Conservation (phyloP, 92 coral and sea anemone genomes). For the Epizoanthus rinbou region DNA sequence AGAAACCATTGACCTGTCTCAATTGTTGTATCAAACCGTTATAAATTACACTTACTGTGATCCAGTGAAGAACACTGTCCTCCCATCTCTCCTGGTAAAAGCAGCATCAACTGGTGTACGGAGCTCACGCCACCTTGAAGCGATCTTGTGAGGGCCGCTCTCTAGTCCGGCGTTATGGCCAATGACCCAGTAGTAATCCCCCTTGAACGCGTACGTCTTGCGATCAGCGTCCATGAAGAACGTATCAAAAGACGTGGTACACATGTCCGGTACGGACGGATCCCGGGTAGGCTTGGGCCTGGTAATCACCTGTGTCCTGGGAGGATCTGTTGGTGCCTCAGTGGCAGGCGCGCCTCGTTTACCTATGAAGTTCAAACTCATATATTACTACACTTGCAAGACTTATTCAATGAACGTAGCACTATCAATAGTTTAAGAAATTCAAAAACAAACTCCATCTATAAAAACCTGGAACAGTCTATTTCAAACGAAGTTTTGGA, state of each 20-base stretch:
- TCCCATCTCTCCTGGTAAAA: conserved; percentile 50
- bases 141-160: conserved; percentile 73
- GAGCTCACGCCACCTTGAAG: conserved; percentile 70
- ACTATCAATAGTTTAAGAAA: too few relatives aligned
- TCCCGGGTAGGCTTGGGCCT: conserved; percentile 20
- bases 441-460: too few relatives aligned
- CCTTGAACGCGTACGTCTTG: conserved; percentile 71
- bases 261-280: conserved; percentile 21
- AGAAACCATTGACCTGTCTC: too few relatives aligned
- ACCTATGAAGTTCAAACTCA: not conserved
- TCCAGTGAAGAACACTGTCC: conserved; percentile 70
- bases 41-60: conserved; percentile 64
- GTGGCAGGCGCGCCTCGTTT: too few relatives aligned
- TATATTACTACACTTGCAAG: too few relatives aligned
- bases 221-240: conserved; percentile 44
- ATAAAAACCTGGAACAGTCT: too few relatives aligned
- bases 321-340: too few relatives aligned
- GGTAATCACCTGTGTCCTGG: not conserved
- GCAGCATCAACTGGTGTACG: conserved; percentile 73
- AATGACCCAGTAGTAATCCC: conserved; percentile 66
- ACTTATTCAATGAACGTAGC: too few relatives aligned
- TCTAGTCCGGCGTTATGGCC: conserved; percentile 54
- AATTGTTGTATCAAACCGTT: too few relatives aligned
- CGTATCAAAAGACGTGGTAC: conserved; percentile 55
- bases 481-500: too few relatives aligned